phyloP scores from a whole-genome alignment of 2,888 invertebrate genomes.

The Agriopis leucophaearia region DNA sequence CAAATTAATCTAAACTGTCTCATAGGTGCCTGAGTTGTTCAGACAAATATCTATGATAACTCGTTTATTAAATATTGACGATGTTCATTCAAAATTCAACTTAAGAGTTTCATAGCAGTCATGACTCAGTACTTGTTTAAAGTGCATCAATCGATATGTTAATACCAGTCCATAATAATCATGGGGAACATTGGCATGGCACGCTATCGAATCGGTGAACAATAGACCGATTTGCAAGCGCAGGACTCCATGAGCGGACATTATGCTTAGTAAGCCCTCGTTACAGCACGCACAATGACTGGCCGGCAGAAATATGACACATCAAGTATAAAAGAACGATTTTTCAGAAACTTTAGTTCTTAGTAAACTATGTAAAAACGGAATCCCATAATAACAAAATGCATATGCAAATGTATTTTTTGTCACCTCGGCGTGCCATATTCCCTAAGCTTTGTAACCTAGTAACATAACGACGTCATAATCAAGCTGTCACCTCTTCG shows the following conservation, averaged over 20 bases:
- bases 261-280: slow-evolving; percentile 15
- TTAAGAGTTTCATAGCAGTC: not conserved
- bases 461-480: slow-evolving; percentile 49
- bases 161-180: slow-evolving; percentile 31
- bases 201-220: slow-evolving; percentile 27
- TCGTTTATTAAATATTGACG: not conserved
- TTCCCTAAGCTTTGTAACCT: slow-evolving; percentile 3
- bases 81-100: not conserved
- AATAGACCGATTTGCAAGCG: slow-evolving; percentile 23
- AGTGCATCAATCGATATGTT: slow-evolving; percentile 15
- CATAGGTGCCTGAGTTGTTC: not conserved
- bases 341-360: not conserved
- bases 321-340: not conserved
- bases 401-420: not conserved
- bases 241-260: slow-evolving; percentile 7
- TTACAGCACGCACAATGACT: slow-evolving; percentile 15
- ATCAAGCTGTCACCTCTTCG: slow-evolving; percentile 95
- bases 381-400: not conserved
- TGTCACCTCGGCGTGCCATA: slow-evolving; percentile 18
- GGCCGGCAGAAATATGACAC: slow-evolving; percentile 24
- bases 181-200: slow-evolving; percentile 27
- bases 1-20: slow-evolving; percentile 8
- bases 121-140: slow-evolving; percentile 17
- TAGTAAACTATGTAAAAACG: no score
- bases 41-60: not conserved